These are phyloP conservation scores for Ceratina japonica DNA, from an alignment of 1,140 invertebrate species.

Conservation along the genomic window DNA sequence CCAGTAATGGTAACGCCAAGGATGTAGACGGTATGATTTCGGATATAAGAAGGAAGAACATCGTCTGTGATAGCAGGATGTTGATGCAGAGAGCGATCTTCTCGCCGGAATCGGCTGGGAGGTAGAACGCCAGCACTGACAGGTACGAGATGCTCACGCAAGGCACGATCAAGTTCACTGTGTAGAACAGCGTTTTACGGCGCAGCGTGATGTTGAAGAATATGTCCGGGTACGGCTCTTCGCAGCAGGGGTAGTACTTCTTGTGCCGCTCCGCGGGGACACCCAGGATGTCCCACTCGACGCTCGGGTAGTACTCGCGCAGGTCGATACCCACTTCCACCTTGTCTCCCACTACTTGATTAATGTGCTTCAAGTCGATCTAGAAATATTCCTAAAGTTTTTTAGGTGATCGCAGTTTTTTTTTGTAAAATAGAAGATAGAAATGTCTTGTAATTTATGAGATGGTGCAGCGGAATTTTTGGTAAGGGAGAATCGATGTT, in stretches of 20 bases:
- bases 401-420: too few relatives aligned
- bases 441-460: too few relatives aligned
- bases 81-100: conserved; percentile 99
- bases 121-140: conserved; percentile 96
- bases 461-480: too few relatives aligned
- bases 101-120: conserved; percentile 99
- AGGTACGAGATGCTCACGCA: conserved; percentile 96
- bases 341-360: conserved; percentile 87
- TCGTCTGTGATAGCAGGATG: conserved; percentile 98
- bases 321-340: conserved; percentile 95
- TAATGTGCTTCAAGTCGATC: conserved; percentile 95
- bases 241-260: conserved; percentile 93
- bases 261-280: conserved; percentile 94
- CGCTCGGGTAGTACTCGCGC: conserved; percentile 96
- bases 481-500: too few relatives aligned
- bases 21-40: conserved; percentile 99
- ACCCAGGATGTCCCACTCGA: conserved; percentile 98
- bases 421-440: too few relatives aligned
- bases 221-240: conserved; percentile 95
- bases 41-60: conserved; percentile 99
- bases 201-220: conserved; percentile 98
- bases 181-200: conserved; percentile 97
- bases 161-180: conserved; percentile 96
- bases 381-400: conserved; percentile 73
- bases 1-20: conserved; percentile 95